Evolutionary conservation across 2,113 vertebrate species (phyloP), one percentile per base, ranked within the genome.

Genomic region (Engraulis encrasicolus): DNA sequence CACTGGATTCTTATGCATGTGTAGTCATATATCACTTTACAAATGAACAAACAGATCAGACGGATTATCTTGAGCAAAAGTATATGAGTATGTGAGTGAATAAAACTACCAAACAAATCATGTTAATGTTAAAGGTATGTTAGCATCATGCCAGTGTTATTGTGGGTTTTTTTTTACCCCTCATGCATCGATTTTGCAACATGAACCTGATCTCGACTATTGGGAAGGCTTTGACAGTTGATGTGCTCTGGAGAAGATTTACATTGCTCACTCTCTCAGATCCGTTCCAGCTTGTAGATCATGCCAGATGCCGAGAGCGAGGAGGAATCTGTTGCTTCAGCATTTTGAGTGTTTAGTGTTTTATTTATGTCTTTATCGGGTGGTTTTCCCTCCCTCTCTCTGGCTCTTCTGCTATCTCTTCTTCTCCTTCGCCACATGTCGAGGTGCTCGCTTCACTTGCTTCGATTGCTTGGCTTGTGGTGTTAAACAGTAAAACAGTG

Each of bases 271-370:
- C 81, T 82, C 81, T 82, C 66, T 38, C 31, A 82, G 78, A 74
- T 45, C 50, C 37, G 18, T 81, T 77, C 23, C n/a, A 20, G 11
- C 84, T 87, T 85, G 74, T 31, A 71, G 40, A 37, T 82, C 85
- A 83, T 81, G 87, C 81, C 84, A 87, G 88, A 91, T 88, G 86
- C 83, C 85, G 71, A 78, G 37, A n/a, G n/a, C n/a, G n/a, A n/a
- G n/a, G n/a, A 66, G 38, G 82, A 48, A 80, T 78, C 23, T 81
- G 66, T 66, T 19, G 52, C 58, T 80, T 38, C 78, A 71, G 52
- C 40, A 38, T 23, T n/a, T 50, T 74, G 61, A 74, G 66, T 48
- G 74, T 38, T 11, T 31, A n/a, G 1, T 79, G 50, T 85, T 90
- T 90, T 89, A 74, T 87, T 88, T 23, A 80, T 86, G 85, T 85